Conservation (phyloP, 1,140 invertebrate genomes). For the Venturia canescens region DNA sequence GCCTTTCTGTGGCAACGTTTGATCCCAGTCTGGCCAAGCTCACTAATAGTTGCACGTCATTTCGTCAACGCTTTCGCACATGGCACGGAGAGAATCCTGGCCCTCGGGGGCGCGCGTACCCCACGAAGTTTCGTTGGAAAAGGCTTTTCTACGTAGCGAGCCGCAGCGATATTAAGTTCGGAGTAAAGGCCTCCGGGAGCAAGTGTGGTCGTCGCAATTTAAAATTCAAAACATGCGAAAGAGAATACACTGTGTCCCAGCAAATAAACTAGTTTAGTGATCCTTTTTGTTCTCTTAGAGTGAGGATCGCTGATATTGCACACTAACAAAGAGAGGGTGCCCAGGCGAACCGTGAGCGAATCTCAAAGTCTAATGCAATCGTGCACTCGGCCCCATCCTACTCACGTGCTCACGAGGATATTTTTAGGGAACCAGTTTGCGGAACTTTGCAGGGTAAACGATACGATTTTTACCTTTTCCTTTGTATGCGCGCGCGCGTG, state of each 20-base stretch:
- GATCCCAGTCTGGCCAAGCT: too few species aligned
- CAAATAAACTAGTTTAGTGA: constrained; percentile 59
- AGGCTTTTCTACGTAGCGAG: background rate
- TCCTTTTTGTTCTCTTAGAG: constrained; percentile 52
- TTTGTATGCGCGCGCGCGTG: too few species aligned
- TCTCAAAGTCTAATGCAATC: constrained; percentile 58
- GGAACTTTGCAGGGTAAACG: constrained; percentile 12
- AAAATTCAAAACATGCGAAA: constrained; percentile 48
- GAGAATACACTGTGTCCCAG: background rate
- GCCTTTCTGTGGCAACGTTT: too few species aligned
- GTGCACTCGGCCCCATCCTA: constrained; percentile 37
- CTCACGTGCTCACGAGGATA: constrained; percentile 44
- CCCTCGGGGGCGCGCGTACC: background rate
- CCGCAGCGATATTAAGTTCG: constrained; percentile 10
- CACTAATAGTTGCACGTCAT: too few species aligned
- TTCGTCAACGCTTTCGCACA: background rate
- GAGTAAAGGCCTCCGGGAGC: constrained; percentile 8
- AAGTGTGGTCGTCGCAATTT: constrained; percentile 46
- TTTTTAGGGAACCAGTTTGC: constrained; percentile 53
- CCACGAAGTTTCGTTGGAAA: background rate
- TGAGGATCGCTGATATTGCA: background rate
- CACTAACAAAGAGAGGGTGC: background rate
- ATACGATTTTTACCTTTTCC: constrained; percentile 40
- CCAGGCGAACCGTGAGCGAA: constrained; percentile 41
- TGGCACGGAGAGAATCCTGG: background rate